These are phyloP conservation scores for Caranx ignobilis DNA, from an alignment of 2,113 vertebrate species.

Conservation along the genomic window DNA sequence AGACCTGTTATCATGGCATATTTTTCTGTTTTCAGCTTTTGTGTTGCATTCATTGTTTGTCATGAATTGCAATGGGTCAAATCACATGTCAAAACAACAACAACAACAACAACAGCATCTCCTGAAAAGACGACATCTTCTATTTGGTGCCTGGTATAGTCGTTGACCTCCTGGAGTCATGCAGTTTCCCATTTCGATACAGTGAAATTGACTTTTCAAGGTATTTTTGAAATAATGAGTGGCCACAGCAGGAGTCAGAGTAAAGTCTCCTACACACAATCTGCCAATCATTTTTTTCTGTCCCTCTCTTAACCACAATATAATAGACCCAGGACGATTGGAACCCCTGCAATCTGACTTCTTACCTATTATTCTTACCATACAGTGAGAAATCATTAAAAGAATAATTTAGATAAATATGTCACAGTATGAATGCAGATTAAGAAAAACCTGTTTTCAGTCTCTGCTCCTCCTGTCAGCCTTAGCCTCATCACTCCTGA, in stretches of 20 bases:
- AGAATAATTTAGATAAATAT: slow-evolving; percentile 28
- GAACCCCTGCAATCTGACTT: neutral
- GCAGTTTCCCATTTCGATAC: slow-evolving; percentile 60
- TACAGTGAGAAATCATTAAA: slow-evolving; percentile 18
- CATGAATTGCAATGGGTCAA: slow-evolving; percentile 43
- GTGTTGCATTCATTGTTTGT: slow-evolving; percentile 34
- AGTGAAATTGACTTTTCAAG: slow-evolving; percentile 63
- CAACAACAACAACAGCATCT: neutral
- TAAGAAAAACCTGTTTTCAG: neutral
- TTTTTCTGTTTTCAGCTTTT: slow-evolving; percentile 25
- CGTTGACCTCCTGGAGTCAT: slow-evolving; percentile 55
- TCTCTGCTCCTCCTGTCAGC: neutral
- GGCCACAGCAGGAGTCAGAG: slow-evolving; percentile 55
- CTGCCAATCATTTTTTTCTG: slow-evolving; percentile 39
- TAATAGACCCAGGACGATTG: neutral
- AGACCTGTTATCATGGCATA: neutral
- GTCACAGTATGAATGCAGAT: slow-evolving; percentile 30
- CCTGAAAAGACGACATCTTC: slow-evolving; percentile 31
- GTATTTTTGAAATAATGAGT: slow-evolving; percentile 64
- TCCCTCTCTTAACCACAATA: neutral
- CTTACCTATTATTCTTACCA: slow-evolving; percentile 13
- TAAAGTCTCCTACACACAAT: slow-evolving; percentile 4
- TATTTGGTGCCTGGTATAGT: slow-evolving; percentile 29
- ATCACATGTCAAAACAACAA: slow-evolving; percentile 22
- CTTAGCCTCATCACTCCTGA: neutral